phyloP scores from a whole-genome alignment of 2,888 invertebrate genomes.

The Mythimna impura region DNA sequence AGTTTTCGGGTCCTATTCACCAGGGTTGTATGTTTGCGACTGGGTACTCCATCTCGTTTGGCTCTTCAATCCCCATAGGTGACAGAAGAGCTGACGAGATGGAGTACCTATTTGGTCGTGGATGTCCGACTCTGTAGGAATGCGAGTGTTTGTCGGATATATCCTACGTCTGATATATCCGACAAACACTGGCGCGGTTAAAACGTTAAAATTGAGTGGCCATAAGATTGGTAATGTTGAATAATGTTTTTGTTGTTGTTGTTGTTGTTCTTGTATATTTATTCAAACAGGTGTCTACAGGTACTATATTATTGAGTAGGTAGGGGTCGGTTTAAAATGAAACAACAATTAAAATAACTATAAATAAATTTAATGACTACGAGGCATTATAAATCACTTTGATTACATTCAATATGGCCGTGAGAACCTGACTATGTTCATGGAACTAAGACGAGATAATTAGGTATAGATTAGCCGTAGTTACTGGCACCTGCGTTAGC shows the following conservation, averaged over 20 bases:
- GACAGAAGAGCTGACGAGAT: too few species aligned
- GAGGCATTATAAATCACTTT: constrained; percentile 48
- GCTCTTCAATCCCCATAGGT: too few species aligned
- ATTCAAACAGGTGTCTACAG: background rate
- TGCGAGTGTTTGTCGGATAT: too few species aligned
- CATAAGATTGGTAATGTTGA: background rate
- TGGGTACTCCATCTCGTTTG: too few species aligned
- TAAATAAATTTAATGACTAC: constrained; percentile 67
- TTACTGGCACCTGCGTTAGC: constrained; percentile 76
- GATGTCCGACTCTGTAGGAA: too few species aligned
- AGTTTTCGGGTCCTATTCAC: too few species aligned
- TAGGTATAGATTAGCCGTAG: constrained; percentile 70
- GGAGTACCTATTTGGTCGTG: too few species aligned
- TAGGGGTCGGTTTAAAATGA: constrained; percentile 26
- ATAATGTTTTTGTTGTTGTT: too few species aligned
- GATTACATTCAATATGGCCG: constrained; percentile 63
- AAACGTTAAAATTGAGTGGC: background rate
- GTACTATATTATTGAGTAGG: background rate
- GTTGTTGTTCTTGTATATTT: background rate
- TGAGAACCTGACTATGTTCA: constrained; percentile 59
- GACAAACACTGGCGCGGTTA: too few species aligned
- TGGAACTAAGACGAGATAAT: constrained; percentile 25
- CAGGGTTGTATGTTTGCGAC: too few species aligned
- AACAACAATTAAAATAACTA: constrained; percentile 47
- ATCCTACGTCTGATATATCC: too few species aligned